Evolutionary conservation across 2,113 vertebrate species (phyloP).

Genomic region (Malaclemys terrapin): DNA sequence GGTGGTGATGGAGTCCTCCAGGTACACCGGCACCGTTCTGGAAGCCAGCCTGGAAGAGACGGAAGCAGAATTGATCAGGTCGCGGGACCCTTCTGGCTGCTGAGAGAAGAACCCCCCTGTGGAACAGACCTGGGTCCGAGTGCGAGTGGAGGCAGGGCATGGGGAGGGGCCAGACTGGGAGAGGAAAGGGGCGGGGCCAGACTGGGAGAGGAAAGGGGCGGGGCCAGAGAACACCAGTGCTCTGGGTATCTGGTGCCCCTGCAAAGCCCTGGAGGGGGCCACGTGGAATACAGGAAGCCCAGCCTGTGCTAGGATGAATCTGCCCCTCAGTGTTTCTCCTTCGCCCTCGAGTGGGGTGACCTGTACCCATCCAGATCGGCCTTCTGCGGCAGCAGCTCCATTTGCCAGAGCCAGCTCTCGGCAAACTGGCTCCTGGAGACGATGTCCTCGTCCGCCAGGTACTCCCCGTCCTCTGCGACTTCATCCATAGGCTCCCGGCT

Average conservation of each 20-base stretch:
- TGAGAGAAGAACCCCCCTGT: not conserved
- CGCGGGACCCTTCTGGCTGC: not conserved
- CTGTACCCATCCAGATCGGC: not conserved
- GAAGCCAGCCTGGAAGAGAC: not conserved
- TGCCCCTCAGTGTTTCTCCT: not conserved
- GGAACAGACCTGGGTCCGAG: no score
- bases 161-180: not conserved
- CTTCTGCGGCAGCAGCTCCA: not conserved
- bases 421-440: conserved; percentile 9
- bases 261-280: no score
- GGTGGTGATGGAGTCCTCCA: conserved; percentile 83
- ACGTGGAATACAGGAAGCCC: not conserved
- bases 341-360: not conserved
- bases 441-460: not conserved
- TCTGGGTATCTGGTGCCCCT: not conserved
- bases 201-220: not conserved
- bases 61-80: not conserved
- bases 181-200: not conserved
- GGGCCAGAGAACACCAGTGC: not conserved
- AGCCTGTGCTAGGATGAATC: not conserved
- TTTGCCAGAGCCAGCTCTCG: conserved; percentile 34
- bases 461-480: not conserved
- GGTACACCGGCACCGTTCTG: not conserved
- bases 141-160: not conserved
- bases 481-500: not conserved